phyloP scores from a whole-genome alignment of 2,797 vertebrate species.

The Tragopan temminckii region DNA sequence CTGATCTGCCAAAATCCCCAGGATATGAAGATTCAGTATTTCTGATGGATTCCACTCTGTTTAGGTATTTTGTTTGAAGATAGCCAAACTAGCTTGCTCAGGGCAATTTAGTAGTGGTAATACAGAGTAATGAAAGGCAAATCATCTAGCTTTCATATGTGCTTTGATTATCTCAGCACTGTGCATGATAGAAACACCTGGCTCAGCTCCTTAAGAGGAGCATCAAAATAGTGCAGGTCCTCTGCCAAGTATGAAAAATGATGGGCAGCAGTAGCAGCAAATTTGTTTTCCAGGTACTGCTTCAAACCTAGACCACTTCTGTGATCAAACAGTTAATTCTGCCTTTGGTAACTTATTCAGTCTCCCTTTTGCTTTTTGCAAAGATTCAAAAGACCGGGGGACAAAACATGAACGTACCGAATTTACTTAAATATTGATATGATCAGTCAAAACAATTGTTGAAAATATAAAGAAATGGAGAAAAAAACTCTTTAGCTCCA shows the following conservation, averaged over 20 bases:
- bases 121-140: background rate
- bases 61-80: background rate
- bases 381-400: background rate
- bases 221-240: background rate
- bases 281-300: background rate
- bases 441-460: background rate
- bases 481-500: background rate
- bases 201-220: background rate
- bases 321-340: background rate
- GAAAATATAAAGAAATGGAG: background rate
- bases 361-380: background rate
- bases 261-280: background rate
- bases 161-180: background rate
- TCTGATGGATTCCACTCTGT: background rate
- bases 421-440: background rate
- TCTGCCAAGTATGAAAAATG: background rate
- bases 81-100: background rate
- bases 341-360: background rate
- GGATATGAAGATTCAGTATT: background rate
- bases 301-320: background rate
- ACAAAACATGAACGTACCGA: background rate
- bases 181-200: background rate
- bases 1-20: background rate
- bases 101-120: background rate
- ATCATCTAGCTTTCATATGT: background rate